Base-by-base conservation (phyloP, 2,797 vertebrate genomes). In the Chrosomus eos region DNA sequence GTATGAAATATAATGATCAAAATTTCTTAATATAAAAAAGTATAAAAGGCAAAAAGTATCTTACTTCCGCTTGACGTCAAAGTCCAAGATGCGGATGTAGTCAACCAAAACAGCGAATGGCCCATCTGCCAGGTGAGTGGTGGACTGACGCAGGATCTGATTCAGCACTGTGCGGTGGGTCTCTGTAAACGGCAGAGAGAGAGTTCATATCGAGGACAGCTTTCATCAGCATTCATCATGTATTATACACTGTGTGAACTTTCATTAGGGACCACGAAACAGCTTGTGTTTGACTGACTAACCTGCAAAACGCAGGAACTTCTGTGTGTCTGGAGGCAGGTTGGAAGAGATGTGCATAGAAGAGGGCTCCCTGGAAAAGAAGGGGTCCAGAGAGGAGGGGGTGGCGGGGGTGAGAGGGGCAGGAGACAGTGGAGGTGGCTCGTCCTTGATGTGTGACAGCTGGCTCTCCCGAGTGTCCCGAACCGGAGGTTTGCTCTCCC, bases 261-360 rank as follows among this genome's bases (percentile, higher is more conserved):
- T 66, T 48, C n/a, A 23, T 72, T 23, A 21, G 53, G 14, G 28
- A 18, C 43, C 23, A 21, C 3, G 6, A 7, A 28, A 53, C 58
- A 60, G 73, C 33, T 62, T 48, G 21, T 28, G 71, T 19, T 13
- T 60, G 28, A 38, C 9, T 19, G 51, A 72, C 93, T 93, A 87
- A 98, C 97, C 97, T 45, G 97, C 97, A 89, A 99, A 99, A 60
- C 97, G 96, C 82, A 99, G 96, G 91, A 99, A 99, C 92, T 98
- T 99, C 94, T 98, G 97, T 18, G 97, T 99, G 91, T 98, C 97
- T 5, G 97, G 97, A 83, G 97, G 97, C 89, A 98, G 92, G 89
- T 97, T 98, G 90, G 97, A 97, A 81, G 97, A 99, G 89, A 99
- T 99, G 90, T 98, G 97, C 97, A 98, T 98, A 91, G 97, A 97